Conservation (phyloP, 37 sponge, comb jelly and placozoan genomes). For the Hormiphora californensis region DNA sequence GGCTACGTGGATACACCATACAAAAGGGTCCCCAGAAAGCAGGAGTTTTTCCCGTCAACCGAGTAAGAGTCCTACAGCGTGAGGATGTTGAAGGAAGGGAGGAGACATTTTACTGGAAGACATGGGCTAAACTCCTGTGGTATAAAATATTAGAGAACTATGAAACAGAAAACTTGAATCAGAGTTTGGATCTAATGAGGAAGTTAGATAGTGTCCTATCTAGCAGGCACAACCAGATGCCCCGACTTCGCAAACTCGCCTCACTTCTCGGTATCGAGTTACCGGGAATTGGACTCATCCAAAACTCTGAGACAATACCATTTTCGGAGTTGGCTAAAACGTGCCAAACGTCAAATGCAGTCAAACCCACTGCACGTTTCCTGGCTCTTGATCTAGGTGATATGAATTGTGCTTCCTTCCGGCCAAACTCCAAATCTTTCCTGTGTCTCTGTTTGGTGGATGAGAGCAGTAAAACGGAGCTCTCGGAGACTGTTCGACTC, state of each 20-base stretch:
- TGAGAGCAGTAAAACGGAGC: neutral
- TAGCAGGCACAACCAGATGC: neutral
- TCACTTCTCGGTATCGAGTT: no score
- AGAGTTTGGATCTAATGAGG: neutral
- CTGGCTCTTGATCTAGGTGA: no score
- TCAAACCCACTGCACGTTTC: no score
- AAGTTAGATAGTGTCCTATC: neutral
- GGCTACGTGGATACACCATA: constrained; percentile 12
- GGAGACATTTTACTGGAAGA: neutral
- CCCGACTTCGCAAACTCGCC: no score
- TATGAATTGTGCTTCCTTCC: no score
- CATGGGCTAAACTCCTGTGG: neutral
- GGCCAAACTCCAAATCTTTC: no score
- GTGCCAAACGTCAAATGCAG: no score
- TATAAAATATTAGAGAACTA: neutral
- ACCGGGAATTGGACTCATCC: no score
- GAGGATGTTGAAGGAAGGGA: neutral
- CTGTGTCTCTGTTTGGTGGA: neutral
- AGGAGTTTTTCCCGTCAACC: constrained; percentile 19
- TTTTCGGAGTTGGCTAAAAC: no score
- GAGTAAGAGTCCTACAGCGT: neutral
- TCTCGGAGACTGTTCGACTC: neutral
- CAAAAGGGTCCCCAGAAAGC: neutral
- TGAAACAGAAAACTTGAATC: neutral
- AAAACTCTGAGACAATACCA: no score